phyloP scores from a whole-genome alignment of 1,140 invertebrate species.

The Meloidogyne hapla region DNA sequence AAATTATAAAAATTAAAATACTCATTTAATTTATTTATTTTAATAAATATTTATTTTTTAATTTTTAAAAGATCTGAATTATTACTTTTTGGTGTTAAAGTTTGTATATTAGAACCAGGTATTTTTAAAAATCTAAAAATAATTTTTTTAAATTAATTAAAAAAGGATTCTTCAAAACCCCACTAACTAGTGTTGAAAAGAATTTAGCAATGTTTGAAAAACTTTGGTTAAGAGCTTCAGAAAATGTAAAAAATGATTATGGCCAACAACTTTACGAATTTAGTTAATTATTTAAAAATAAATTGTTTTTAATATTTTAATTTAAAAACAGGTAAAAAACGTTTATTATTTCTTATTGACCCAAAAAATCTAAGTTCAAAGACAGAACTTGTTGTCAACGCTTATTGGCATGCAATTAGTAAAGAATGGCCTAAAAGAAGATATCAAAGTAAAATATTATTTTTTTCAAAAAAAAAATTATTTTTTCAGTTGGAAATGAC shows the following conservation, averaged over 20 bases:
- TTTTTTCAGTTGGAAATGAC: conserved; percentile 13
- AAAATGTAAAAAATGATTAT: conserved; percentile 9
- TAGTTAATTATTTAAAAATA: conserved; percentile 3
- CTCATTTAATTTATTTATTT: too few relatives aligned
- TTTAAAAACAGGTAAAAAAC: not conserved
- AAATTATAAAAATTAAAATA: too few relatives aligned
- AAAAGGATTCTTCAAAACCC: conserved; percentile 25
- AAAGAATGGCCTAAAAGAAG: conserved; percentile 18
- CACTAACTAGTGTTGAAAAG: conserved; percentile 17
- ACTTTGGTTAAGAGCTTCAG: conserved; percentile 19
- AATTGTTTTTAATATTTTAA: not conserved
- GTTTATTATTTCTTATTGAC: conserved; percentile 14
- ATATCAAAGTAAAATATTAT: conserved; percentile 20
- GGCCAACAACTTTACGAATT: conserved; percentile 18
- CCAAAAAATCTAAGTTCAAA: conserved; percentile 15
- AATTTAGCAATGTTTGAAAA: conserved; percentile 19
- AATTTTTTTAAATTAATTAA: not conserved
- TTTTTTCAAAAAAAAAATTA: not conserved
- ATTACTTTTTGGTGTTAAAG: conserved; percentile 22
- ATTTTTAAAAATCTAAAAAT: not conserved
- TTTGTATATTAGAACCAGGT: conserved; percentile 24
- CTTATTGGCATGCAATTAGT: conserved; percentile 27
- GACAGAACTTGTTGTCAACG: conserved; percentile 17
- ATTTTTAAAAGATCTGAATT: conserved; percentile 9
- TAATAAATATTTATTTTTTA: not conserved